A percentile compares a stretch with the other conserved stretches of the same genome.
Conservation (phyloP, 2,113 vertebrate genomes). For the Amazona guildingii region DNA sequence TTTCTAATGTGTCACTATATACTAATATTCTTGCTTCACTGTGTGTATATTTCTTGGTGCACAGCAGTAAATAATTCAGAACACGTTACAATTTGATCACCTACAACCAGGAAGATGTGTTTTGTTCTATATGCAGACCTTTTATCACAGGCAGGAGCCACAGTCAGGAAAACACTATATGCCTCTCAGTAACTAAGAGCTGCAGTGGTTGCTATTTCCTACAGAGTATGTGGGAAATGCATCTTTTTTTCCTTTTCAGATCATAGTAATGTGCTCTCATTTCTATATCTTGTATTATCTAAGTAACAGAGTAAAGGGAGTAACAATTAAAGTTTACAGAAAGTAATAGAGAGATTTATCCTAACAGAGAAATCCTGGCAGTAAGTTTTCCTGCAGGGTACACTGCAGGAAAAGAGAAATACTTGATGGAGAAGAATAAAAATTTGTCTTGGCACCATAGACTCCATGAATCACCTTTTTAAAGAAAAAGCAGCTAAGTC, state of each 20-base stretch:
- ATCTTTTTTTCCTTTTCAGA: neutral
- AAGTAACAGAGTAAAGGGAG: neutral
- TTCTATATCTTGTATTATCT: neutral
- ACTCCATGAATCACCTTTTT: slow-evolving; percentile 25
- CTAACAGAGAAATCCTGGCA: neutral
- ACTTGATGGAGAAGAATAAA: neutral
- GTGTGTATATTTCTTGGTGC: neutral
- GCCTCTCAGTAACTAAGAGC: neutral
- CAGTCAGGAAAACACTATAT: neutral
- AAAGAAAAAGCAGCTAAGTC: neutral
- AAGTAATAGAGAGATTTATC: neutral
- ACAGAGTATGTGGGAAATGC: neutral
- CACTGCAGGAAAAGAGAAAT: neutral
- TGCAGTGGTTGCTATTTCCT: neutral
- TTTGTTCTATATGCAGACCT: neutral
- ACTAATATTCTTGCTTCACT: neutral
- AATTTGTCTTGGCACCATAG: neutral
- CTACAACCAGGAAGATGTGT: fast-evolving
- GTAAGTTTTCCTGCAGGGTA: slow-evolving; percentile 28
- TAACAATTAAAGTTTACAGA: neutral
- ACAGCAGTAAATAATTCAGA: neutral
- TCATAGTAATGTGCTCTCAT: neutral
- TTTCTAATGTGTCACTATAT: neutral
- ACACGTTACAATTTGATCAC: neutral
- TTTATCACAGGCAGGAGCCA: neutral